These are phyloP conservation scores for Arrhopalites spinosus DNA, from an alignment of 2,888 invertebrate species.

Conservation along the genomic window DNA sequence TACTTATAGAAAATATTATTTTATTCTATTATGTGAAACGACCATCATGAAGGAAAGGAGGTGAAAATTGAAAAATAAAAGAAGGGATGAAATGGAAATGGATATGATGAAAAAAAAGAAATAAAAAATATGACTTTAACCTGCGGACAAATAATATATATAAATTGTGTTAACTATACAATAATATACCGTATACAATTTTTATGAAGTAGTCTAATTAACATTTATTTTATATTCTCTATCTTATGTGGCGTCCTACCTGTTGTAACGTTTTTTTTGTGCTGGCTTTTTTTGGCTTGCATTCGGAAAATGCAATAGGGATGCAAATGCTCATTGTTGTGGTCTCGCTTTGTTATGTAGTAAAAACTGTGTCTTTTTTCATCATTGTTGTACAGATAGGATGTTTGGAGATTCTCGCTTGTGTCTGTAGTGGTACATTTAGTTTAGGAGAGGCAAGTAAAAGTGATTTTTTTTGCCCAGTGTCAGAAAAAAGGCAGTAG, in stretches of 20 bases:
- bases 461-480: background rate
- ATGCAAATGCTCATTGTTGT: background rate
- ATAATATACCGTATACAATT: background rate
- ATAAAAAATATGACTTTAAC: too few relatives aligned
- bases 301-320: background rate
- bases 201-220: background rate
- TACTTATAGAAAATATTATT: background rate
- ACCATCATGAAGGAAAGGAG: too few relatives aligned
- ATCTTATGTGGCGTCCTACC: background rate
- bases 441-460: background rate
- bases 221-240: background rate
- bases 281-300: background rate
- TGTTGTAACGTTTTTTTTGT: background rate
- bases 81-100: too few relatives aligned
- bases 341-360: background rate
- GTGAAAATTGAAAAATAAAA: too few relatives aligned
- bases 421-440: background rate
- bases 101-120: too few relatives aligned
- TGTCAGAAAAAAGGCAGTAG: background rate
- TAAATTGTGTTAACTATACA: background rate
- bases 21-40: background rate
- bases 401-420: background rate
- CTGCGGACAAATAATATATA: too few relatives aligned
- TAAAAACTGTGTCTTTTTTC: background rate
- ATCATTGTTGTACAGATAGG: background rate